phyloP scores from a whole-genome alignment of 2,797 vertebrate genomes.

The Chelon labrosus region DNA sequence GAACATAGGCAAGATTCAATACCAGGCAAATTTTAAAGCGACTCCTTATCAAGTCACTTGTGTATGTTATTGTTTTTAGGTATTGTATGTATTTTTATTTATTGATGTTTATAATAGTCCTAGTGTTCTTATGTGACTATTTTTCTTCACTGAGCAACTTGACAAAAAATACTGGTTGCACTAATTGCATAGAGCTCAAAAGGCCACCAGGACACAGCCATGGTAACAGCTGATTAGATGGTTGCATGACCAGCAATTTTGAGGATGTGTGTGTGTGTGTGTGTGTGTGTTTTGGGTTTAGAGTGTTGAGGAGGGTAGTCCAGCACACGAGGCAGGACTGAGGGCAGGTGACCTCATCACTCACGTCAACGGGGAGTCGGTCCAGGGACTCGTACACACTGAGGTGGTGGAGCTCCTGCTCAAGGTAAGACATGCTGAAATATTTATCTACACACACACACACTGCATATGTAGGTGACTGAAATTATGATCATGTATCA shows the following conservation, averaged over 20 bases:
- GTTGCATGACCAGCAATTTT: conserved; percentile 26
- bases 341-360: conserved; percentile 93
- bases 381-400: conserved; percentile 93
- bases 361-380: conserved; percentile 93
- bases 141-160: background rate
- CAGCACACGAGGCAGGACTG: conserved; percentile 92
- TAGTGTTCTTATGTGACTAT: background rate
- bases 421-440: conserved; percentile 82
- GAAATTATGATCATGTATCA: background rate
- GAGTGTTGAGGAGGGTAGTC: conserved; percentile 93
- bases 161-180: conserved; percentile 14
- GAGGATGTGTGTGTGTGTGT: conserved; percentile 29
- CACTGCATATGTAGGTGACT: background rate
- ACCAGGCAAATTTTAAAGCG: no score
- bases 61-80: background rate
- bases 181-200: conserved; percentile 14
- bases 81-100: background rate
- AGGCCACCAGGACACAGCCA: background rate
- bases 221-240: conserved; percentile 3
- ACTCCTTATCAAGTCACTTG: background rate
- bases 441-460: background rate
- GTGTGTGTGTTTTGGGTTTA: conserved; percentile 58
- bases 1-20: background rate
- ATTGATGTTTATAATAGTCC: background rate
- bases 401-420: conserved; percentile 94